phyloP scores from a whole-genome alignment of 64 coral and sea anemone species.

The Porites australiensis region DNA sequence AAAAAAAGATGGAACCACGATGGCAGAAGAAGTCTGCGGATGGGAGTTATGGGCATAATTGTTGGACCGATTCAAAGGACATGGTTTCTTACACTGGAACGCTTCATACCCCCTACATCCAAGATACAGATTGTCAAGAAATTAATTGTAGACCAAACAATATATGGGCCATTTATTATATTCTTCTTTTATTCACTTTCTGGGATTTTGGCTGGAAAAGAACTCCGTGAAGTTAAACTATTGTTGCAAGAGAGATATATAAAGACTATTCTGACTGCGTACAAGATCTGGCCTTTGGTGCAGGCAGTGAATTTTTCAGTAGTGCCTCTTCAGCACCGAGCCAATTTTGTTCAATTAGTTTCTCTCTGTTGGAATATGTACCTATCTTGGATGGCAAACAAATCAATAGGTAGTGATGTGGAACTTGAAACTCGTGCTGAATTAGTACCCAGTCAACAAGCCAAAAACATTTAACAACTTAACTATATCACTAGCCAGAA shows the following conservation, averaged over 20 bases:
- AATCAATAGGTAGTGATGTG: neutral
- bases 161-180: constrained; percentile 79
- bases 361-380: constrained; percentile 96
- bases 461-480: too few relatives aligned
- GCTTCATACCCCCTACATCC: constrained; percentile 60
- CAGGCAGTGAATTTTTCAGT: constrained; percentile 85
- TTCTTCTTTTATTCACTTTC: constrained; percentile 71
- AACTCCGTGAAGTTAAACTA: constrained; percentile 65
- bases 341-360: constrained; percentile 80
- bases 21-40: constrained; percentile 66
- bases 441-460: too few relatives aligned
- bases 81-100: constrained; percentile 87
- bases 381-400: constrained; percentile 84
- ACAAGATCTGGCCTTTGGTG: constrained; percentile 93
- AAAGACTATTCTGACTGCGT: constrained; percentile 71
- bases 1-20: constrained; percentile 64
- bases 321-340: constrained; percentile 73
- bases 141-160: constrained; percentile 80
- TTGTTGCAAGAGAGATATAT: constrained; percentile 73
- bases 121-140: constrained; percentile 91
- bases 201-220: constrained; percentile 72
- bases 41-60: constrained; percentile 64
- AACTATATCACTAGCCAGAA: neutral
- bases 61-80: constrained; percentile 79
- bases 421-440: neutral